Conservation (phyloP, 1,140 invertebrate species). For the Aporrectodea caliginosa region DNA sequence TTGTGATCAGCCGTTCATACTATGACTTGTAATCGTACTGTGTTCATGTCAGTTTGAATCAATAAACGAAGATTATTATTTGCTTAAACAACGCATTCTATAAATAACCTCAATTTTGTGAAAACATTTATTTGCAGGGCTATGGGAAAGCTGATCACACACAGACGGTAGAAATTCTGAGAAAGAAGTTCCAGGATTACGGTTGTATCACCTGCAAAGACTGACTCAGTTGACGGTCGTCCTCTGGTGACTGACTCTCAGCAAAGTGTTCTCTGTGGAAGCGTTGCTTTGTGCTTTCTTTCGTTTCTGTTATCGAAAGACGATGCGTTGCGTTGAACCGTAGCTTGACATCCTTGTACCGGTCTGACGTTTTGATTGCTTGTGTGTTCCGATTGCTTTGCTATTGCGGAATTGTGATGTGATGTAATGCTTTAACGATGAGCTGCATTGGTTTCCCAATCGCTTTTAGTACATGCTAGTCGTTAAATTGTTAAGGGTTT, state of each 20-base stretch:
- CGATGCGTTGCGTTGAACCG: background rate
- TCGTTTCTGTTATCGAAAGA: background rate
- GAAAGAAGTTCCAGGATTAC: conserved; percentile 71
- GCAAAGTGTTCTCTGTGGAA: background rate
- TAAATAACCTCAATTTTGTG: background rate
- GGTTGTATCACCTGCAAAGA: conserved; percentile 62
- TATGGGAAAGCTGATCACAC: conserved; percentile 81
- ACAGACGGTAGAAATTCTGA: conserved; percentile 68
- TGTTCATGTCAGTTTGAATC: background rate
- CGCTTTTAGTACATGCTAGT: too few species aligned
- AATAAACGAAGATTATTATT: background rate
- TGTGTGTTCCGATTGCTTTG: too few species aligned
- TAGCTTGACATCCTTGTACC: background rate
- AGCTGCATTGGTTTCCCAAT: too few species aligned
- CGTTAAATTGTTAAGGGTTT: too few species aligned
- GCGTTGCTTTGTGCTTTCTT: background rate
- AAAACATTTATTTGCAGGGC: conserved; percentile 59
- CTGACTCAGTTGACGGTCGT: background rate
- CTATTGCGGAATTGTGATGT: too few species aligned
- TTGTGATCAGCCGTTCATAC: too few species aligned
- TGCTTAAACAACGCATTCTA: background rate
- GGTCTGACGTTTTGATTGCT: background rate
- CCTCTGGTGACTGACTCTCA: background rate
- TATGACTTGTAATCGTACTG: background rate
- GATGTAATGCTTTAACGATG: too few species aligned